Conservation (phyloP, 2,797 vertebrate species). For the Mormyrops attenuatus region DNA sequence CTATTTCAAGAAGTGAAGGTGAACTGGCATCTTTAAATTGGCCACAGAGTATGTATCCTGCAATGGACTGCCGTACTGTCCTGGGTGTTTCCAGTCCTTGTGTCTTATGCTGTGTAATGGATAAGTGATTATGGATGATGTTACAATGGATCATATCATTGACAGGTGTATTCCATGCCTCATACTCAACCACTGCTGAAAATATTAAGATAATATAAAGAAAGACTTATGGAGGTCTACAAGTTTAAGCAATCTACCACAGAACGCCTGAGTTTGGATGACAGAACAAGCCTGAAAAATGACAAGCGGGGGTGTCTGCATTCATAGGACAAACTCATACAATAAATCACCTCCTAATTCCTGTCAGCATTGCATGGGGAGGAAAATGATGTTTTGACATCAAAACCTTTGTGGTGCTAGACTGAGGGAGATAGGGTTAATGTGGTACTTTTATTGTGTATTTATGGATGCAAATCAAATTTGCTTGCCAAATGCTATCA, state of each 20-base stretch:
- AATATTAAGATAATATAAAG: background rate
- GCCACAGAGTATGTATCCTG: background rate
- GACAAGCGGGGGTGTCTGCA: background rate
- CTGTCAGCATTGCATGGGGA: background rate
- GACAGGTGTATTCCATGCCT: background rate
- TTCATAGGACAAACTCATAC: background rate
- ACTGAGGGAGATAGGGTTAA: background rate
- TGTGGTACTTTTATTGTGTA: background rate
- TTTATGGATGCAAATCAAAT: background rate
- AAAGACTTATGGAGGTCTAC: background rate
- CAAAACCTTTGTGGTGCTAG: background rate
- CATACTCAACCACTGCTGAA: background rate
- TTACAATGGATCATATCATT: background rate
- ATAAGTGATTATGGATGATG: background rate
- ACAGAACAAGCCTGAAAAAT: background rate
- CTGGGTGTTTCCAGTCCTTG: background rate
- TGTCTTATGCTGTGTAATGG: background rate
- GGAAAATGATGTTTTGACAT: background rate
- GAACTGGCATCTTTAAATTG: background rate
- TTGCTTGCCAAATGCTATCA: background rate
- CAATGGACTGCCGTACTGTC: background rate
- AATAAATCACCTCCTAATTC: background rate
- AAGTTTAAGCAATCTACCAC: background rate
- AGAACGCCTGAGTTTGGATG: background rate
- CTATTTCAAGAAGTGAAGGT: background rate